Evolutionary conservation across 1,140 invertebrate genomes (phyloP).

Genomic region (Homarus americanus): DNA sequence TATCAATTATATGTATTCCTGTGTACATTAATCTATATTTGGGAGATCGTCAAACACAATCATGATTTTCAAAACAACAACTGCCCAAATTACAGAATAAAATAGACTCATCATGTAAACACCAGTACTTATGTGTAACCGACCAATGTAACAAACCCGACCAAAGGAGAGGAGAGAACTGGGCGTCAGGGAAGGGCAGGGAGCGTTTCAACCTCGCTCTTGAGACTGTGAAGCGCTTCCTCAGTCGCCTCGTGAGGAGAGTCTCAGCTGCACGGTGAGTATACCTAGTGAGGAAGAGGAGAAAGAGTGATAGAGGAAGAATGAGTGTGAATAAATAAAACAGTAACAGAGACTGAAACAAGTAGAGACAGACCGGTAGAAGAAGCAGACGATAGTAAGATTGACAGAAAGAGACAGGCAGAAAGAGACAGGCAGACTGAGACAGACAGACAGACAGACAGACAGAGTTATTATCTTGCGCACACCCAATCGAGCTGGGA

Average conservation of each 20-base stretch:
- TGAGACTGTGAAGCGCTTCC: neutral
- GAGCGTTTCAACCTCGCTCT: neutral
- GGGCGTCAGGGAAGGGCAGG: neutral
- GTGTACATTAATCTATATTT: no score
- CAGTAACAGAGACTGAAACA: no score
- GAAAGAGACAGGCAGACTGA: neutral
- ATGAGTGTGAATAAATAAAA: no score
- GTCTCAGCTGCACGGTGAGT: neutral
- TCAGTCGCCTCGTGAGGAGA: neutral
- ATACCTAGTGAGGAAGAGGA: neutral
- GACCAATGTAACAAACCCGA: no score
- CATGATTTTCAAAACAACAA: neutral
- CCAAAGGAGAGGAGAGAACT: neutral
- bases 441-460: no score
- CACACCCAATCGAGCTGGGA: no score
- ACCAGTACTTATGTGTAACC: neutral
- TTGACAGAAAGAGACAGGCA: constrained; percentile 16
- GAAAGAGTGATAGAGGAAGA: neutral
- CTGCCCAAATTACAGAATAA: neutral
- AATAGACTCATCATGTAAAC: neutral
- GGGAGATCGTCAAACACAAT: no score
- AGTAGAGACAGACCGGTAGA: no score
- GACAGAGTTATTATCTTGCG: no score
- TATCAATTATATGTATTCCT: no score
- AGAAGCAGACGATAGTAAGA: no score